phyloP scores from a whole-genome alignment of 1,140 invertebrate species.

The Drosophila kepulauana region DNA sequence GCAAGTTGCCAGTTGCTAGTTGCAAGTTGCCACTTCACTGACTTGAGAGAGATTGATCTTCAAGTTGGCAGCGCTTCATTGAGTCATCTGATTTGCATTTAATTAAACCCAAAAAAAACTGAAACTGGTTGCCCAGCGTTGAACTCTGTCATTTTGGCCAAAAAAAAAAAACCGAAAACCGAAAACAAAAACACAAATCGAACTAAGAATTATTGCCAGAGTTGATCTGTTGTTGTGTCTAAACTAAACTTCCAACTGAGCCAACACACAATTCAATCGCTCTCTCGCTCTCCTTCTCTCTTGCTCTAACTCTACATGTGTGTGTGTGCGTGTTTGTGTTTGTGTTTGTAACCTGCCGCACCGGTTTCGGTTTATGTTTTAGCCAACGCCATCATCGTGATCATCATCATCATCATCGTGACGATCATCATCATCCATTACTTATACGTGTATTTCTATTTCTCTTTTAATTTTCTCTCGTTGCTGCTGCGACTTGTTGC shows the following conservation, averaged over 20 bases:
- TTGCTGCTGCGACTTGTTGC: slow-evolving; percentile 71
- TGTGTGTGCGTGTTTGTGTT: slow-evolving; percentile 7
- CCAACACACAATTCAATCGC: slow-evolving; percentile 25
- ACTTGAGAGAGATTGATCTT: neutral
- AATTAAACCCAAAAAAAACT: neutral
- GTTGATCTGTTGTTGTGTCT: slow-evolving; percentile 13
- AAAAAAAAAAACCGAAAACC: slow-evolving; percentile 34
- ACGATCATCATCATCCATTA: slow-evolving; percentile 61
- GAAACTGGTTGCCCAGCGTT: slow-evolving; percentile 22
- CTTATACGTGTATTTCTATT: slow-evolving; percentile 77
- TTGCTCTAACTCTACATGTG: slow-evolving; percentile 8
- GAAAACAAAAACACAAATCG: slow-evolving; percentile 52
- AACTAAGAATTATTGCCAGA: slow-evolving; percentile 51
- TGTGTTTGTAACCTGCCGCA: slow-evolving; percentile 72
- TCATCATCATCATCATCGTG: slow-evolving; percentile 55
- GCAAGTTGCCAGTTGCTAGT: slow-evolving; percentile 50
- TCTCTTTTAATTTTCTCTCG: slow-evolving; percentile 83
- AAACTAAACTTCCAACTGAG: slow-evolving; percentile 13
- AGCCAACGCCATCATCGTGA: slow-evolving; percentile 75
- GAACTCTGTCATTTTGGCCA: slow-evolving; percentile 69
- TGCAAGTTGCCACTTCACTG: slow-evolving; percentile 26
- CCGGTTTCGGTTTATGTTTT: slow-evolving; percentile 83
- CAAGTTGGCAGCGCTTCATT: slow-evolving; percentile 11
- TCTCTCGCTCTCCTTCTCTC: slow-evolving; percentile 14
- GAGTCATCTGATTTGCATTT: slow-evolving; percentile 37